Base-by-base conservation (phyloP, 2,797 vertebrate genomes). In the Oceanodroma leucorhoa region DNA sequence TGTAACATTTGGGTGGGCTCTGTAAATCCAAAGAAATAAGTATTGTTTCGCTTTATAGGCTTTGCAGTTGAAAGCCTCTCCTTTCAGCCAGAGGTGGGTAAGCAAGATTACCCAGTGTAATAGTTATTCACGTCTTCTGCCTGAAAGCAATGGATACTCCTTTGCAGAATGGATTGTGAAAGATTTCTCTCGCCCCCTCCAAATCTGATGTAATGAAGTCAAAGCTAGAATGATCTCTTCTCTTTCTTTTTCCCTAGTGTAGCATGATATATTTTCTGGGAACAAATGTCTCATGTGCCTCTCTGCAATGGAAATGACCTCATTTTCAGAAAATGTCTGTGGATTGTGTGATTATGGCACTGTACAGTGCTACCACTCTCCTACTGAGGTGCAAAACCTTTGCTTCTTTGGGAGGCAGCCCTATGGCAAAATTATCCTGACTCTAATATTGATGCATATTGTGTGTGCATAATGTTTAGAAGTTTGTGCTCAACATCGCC, bases 251-350 rank as follows among this genome's bases (percentile, higher is more conserved):
- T n/a, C 94, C 85, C 57, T 78, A 60, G 84, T 1, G 22, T 48
- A 73, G 48, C 57, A 21, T 18, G 79, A 79, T 93, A 5, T 26
- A n/a, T 91, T 94, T 95, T 83, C 87, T 91, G 90, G 88, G 94
- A 96, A 93, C 45, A 50, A 78, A 78, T 11, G 8, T 81, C 87
- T 88, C 83, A 17, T 66, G 51, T 75, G 86, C 83, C 57, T 93
- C 72, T 65, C 70, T 81, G 91, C 30, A 5, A 36, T 83, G 77
- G 94, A 67, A 93, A 71, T 88, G 72, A 93, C 61, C 86, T 96
- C 90, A 86, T 46, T 54, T 67, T 34, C 85, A 90, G 87, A 86
- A 86, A 93, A 94, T 29, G 64, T 9, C 55, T 45, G 75, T 71
- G 90, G 50, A 61, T 10, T 53, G 34, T 32, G 60, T 10, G 82